Evolutionary conservation across 2,797 vertebrate species (phyloP), one percentile per base, ranked within the genome.

Genomic region (Enteromius trimaculatus): DNA sequence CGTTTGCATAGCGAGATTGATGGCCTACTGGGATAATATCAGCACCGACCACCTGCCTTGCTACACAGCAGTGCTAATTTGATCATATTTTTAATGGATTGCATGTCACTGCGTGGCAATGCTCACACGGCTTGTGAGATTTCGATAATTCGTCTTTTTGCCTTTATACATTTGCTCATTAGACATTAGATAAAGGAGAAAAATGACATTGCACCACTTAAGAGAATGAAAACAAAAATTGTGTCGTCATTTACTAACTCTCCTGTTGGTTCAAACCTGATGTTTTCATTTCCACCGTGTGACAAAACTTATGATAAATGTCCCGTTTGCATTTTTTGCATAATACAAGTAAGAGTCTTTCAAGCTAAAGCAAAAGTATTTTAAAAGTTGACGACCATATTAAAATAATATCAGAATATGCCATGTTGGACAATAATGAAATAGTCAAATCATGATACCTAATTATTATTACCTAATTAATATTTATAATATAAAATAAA

Each of bases 21-120:
- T 83, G 26, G 26, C 37, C 64, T 75, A 69, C 64, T 34, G 72
- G 81, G 72, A 77, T 83, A 83, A 83, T 77, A 83, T 83, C 81
- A 77, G 37, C 39, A 37, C 19, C 1, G 64, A 69, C 64, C 81
- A 77, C 81, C 81, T 82, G 80, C 70, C 71, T 65, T 14, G 47
- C 70, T 65, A 74, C 58, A 66, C 60, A 49, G 17, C 64, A 31
- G 72, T 69, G 81, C 72, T 82, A 82, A 76, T 82, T 82, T 68
- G 34, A 82, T 82, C 71, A 82, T 82, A 44, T 44, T 82, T 74
- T 76, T 31, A 81, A 77, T 58, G 49, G 81, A 68, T 72, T 49
- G 60, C 31, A 65, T 82, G 58, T 68, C 81, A 47, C 3, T 6
- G 23, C 2, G n/a, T 51, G 31, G 44, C n/a, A 58, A 23, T 68